These are phyloP conservation scores for Axinella damicornis DNA, from an alignment of 37 sponge, comb jelly and placozoan genomes.

Conservation along the genomic window DNA sequence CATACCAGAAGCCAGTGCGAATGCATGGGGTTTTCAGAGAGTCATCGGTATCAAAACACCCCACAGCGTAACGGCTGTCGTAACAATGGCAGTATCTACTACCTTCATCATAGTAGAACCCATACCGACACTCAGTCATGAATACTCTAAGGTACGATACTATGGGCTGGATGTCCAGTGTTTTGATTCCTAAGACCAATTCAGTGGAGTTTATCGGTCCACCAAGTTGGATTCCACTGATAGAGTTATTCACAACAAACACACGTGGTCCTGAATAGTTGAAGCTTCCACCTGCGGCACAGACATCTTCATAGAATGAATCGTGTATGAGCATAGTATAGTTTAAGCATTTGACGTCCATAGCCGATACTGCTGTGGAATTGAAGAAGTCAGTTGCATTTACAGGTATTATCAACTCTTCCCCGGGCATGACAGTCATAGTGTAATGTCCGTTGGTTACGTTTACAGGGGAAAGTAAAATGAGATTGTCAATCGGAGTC, in stretches of 20 bases:
- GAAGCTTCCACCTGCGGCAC: neutral
- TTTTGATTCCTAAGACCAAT: neutral
- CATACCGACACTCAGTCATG: neutral
- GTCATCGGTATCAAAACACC: neutral
- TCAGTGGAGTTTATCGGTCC: neutral
- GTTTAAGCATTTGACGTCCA: neutral
- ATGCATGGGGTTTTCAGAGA: neutral
- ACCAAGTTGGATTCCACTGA: constrained; percentile 11
- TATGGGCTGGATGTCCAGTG: neutral
- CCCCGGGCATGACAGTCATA: constrained; percentile 10
- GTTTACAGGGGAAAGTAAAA: neutral
- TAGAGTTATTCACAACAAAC: neutral
- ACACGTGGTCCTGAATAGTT: neutral
- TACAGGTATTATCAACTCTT: neutral
- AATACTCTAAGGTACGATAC: neutral
- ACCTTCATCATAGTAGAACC: neutral
- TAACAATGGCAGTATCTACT: neutral
- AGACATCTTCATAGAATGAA: neutral
- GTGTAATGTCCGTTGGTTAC: neutral
- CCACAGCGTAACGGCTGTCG: neutral
- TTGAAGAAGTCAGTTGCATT: neutral
- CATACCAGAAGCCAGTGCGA: neutral
- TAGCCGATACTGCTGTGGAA: neutral
- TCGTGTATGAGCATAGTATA: neutral
- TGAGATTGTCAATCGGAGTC: neutral